Percentiles rank a stretch among this genome's conserved stretches.
Conservation (phyloP, 2,113 vertebrate species). For the western clawed frog (Xenopus tropicalis) region DNA sequence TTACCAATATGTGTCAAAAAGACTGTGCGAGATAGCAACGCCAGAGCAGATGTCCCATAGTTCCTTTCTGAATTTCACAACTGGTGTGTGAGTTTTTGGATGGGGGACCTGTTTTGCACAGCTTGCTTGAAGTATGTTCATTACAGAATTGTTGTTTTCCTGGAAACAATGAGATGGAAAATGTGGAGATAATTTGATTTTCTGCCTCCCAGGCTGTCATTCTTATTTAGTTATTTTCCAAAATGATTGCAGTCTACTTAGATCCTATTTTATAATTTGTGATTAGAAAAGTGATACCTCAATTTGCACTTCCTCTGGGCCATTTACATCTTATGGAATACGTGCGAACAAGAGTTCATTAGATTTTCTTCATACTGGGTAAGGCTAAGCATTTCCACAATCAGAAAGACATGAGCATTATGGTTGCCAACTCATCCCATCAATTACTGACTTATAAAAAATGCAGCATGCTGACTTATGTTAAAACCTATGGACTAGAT, state of each 20-base stretch:
- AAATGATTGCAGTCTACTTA: slow-evolving; percentile 45
- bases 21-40: slow-evolving; percentile 72
- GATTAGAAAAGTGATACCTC: slow-evolving; percentile 13
- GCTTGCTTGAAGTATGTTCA: slow-evolving; percentile 65
- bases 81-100: slow-evolving; percentile 70
- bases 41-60: slow-evolving; percentile 71
- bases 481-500: too few species aligned
- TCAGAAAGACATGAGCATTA: too few species aligned
- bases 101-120: slow-evolving; percentile 58
- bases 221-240: slow-evolving; percentile 56
- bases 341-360: background rate
- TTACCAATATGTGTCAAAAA: slow-evolving; percentile 67
- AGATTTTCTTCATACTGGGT: too few species aligned
- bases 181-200: slow-evolving; percentile 62
- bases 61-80: slow-evolving; percentile 70
- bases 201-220: slow-evolving; percentile 55
- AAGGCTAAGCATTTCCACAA: too few species aligned
- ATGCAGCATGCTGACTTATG: too few species aligned
- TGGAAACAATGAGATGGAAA: slow-evolving; percentile 69
- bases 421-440: too few species aligned
- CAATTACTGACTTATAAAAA: too few species aligned
- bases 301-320: background rate
- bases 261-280: slow-evolving; percentile 18
- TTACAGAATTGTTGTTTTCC: slow-evolving; percentile 71
- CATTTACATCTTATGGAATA: background rate